These are phyloP conservation scores for Invenusta paracnida DNA, from an alignment of 2,888 invertebrate genomes.

Conservation along the genomic window DNA sequence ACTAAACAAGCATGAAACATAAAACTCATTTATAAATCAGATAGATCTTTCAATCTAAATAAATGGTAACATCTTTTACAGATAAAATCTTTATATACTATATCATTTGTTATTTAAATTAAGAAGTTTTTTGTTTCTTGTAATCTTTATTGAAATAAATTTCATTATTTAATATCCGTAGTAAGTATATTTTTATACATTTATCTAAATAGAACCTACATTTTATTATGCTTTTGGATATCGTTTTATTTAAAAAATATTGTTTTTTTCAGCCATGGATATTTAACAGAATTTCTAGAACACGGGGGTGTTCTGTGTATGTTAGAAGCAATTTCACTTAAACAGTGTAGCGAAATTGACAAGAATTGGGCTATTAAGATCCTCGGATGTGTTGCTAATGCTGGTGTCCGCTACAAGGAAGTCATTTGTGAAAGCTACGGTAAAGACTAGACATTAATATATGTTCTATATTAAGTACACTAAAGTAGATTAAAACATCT, in stretches of 20 bases:
- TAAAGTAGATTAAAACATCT: too few relatives aligned
- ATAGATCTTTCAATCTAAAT: too few relatives aligned
- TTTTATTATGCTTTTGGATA: too few relatives aligned
- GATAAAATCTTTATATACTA: too few relatives aligned
- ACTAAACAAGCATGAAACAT: too few relatives aligned
- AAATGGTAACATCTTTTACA: too few relatives aligned
- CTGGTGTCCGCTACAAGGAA: slow-evolving; percentile 60
- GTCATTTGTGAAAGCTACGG: slow-evolving; percentile 61
- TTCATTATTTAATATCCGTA: not conserved
- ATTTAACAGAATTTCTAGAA: slow-evolving; percentile 60
- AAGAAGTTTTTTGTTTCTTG: not conserved
- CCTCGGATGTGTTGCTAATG: slow-evolving; percentile 55
- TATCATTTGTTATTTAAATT: slow-evolving; percentile 21
- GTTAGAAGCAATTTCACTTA: slow-evolving; percentile 58
- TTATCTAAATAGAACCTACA: too few relatives aligned
- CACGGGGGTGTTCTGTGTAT: slow-evolving; percentile 59
- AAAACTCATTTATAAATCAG: too few relatives aligned
- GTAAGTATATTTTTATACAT: not conserved
- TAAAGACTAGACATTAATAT: slow-evolving; percentile 46
- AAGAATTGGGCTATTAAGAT: slow-evolving; percentile 56
- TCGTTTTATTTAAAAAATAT: not conserved
- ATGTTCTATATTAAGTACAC: too few relatives aligned
- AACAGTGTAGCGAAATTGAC: slow-evolving; percentile 58
- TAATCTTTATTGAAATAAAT: not conserved
- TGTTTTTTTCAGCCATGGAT: slow-evolving; percentile 55